These are phyloP conservation scores for Xiphophorus couchianus DNA, from an alignment of 2,113 vertebrate genomes.

Conservation along the genomic window DNA sequence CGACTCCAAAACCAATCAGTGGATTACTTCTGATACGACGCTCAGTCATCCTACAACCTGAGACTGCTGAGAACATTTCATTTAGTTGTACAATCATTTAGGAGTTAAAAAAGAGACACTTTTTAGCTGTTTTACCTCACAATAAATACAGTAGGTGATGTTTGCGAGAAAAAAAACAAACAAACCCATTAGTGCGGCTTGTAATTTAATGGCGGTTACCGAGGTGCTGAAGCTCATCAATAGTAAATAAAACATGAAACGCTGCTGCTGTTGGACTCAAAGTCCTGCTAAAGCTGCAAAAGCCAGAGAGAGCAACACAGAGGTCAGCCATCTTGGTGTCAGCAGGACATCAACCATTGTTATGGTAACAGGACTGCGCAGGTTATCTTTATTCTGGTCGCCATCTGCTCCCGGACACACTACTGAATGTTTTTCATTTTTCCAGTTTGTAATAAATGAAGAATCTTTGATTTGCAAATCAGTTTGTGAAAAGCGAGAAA, in stretches of 20 bases:
- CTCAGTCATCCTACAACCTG: too few species aligned
- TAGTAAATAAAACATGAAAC: neutral
- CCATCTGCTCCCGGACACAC: neutral
- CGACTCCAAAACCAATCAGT: too few species aligned
- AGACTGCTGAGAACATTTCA: neutral
- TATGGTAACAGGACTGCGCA: neutral
- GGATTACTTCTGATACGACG: too few species aligned
- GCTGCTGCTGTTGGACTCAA: neutral
- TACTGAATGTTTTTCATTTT: neutral
- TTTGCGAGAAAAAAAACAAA: neutral
- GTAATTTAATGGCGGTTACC: neutral
- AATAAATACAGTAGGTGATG: constrained; percentile 4
- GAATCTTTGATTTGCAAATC: neutral
- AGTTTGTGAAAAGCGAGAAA: neutral
- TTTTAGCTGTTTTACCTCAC: constrained; percentile 14
- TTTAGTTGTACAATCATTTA: constrained; percentile 49
- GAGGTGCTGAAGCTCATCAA: neutral
- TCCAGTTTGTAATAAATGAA: neutral
- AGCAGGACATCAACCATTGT: neutral
- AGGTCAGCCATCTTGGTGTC: neutral
- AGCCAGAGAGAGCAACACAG: too few species aligned
- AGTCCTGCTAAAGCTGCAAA: neutral
- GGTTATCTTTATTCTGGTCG: neutral
- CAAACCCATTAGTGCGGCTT: neutral
- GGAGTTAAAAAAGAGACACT: neutral